Evolutionary conservation across 2,113 vertebrate genomes (phyloP), one percentile per base, ranked within the genome.

Genomic region (Cyprichromis sp.): DNA sequence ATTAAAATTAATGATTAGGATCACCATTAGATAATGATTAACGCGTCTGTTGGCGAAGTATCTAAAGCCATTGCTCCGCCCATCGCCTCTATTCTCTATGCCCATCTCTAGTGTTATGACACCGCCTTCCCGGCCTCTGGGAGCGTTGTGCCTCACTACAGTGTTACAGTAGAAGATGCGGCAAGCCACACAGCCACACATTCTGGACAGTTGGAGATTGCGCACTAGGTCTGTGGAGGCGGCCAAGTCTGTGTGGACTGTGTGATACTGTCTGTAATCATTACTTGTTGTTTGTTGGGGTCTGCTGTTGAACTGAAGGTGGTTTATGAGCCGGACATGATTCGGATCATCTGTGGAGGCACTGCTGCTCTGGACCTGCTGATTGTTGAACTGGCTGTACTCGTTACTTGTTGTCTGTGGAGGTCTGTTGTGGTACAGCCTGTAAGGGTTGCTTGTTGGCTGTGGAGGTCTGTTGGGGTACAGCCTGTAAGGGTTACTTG

Each of bases 161-260:
- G 99, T 98, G 0, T 99, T 99, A 95, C 97, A 99, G 94, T 99
- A 98, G 92, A 98, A 99, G 9, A 97, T 99, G 91, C 99, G 99
- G 91, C 98, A 99, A 92, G 99, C 98, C 97, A 40, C 31, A 40
- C 63, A 68, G n/a, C 1, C 63, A 68, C 63, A 68, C 63, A 99
- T 99, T 92, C 98, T 99, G 90, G 98, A 98, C 76, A 98, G 96
- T 87, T 99, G 98, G 66, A 99, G 96, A 45, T 99, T 99, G 55
- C 97, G 98, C 24, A 99, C 96, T 12, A 99, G 96, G 87, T 99
- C 98, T 90, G 99, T 99, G 94, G 99, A 99, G 42, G 99, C 95
- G 9, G 98, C 98, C 0, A 98, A 99, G 93, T 99, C 98, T 0
- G 98, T 99, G 93, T 99, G 98, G 90, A 99, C 98, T 0, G 98